These are phyloP conservation scores for Parnassius orleans DNA, from an alignment of 2,888 invertebrate genomes.

Conservation along the genomic window DNA sequence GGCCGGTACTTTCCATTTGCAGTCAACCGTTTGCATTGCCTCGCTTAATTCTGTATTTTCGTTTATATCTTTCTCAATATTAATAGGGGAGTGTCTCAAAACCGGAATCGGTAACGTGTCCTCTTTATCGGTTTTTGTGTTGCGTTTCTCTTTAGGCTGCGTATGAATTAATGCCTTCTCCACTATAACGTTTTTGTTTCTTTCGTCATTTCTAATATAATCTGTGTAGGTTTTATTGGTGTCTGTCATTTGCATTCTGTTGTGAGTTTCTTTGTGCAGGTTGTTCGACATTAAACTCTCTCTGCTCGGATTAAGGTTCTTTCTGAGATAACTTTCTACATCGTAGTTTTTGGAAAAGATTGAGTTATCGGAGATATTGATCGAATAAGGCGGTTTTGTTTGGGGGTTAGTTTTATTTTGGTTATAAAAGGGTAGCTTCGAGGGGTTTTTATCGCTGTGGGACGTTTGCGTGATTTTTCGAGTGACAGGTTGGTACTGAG, in stretches of 20 bases:
- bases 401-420: conserved; percentile 46
- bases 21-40: conserved; percentile 64
- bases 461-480: conserved; percentile 48
- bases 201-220: conserved; percentile 1
- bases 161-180: conserved; percentile 50
- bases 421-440: conserved; percentile 65
- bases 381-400: conserved; percentile 54
- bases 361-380: conserved; percentile 71
- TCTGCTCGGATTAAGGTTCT: conserved; percentile 60
- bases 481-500: conserved; percentile 27
- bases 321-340: conserved; percentile 64
- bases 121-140: conserved; percentile 26
- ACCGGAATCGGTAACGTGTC: conserved; percentile 83
- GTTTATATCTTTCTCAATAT: conserved; percentile 24
- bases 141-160: conserved; percentile 30
- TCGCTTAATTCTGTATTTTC: conserved; percentile 50
- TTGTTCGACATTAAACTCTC: conserved; percentile 37
- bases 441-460: conserved; percentile 35
- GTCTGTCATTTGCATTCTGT: not conserved
- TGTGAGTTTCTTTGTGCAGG: conserved; percentile 11
- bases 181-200: conserved; percentile 34
- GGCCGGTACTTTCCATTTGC: conserved; percentile 81
- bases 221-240: conserved; percentile 8
- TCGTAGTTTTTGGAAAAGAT: conserved; percentile 67
- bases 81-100: conserved; percentile 75